These are phyloP conservation scores for Macrocentrus cingulum DNA, from an alignment of 1,140 invertebrate genomes.

Conservation along the genomic window DNA sequence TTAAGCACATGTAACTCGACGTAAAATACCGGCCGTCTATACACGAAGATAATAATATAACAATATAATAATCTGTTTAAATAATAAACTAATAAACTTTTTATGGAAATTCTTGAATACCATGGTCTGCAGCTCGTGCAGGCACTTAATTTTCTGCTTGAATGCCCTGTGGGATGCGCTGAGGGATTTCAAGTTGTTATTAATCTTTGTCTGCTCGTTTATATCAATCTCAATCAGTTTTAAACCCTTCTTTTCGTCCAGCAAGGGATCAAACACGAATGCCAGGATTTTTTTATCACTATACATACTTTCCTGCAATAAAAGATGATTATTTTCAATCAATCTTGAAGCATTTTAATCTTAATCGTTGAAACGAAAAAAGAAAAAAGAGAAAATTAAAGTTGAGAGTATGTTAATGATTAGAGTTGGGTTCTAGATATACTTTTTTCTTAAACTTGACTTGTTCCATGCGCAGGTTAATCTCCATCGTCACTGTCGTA, in stretches of 20 bases:
- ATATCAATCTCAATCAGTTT: constrained; percentile 96
- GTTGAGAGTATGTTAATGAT: no score
- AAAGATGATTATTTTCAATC: neutral
- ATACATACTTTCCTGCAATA: constrained; percentile 69
- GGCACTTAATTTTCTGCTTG: constrained; percentile 83
- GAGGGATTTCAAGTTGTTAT: constrained; percentile 85
- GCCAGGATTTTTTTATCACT: constrained; percentile 68
- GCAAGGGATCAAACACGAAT: constrained; percentile 81
- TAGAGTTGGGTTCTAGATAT: constrained; percentile 46
- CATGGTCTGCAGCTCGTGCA: constrained; percentile 89
- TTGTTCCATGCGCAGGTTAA: constrained; percentile 65
- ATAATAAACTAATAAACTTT: no score
- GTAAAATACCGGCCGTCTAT: no score
- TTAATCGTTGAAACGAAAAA: no score
- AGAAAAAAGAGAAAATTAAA: no score
- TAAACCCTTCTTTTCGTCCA: constrained; percentile 86
- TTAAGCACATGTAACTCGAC: no score
- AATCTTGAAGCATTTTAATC: no score
- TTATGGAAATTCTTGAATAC: constrained; percentile 88
- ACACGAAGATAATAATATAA: no score
- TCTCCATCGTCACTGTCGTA: constrained; percentile 81
- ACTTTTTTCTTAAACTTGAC: constrained; percentile 58
- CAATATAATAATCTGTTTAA: no score
- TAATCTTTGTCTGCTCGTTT: constrained; percentile 93
- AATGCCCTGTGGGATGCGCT: constrained; percentile 91